Evolutionary conservation across 2,113 vertebrate species (phyloP).

Genomic region (Lepisosteus osseus): DNA sequence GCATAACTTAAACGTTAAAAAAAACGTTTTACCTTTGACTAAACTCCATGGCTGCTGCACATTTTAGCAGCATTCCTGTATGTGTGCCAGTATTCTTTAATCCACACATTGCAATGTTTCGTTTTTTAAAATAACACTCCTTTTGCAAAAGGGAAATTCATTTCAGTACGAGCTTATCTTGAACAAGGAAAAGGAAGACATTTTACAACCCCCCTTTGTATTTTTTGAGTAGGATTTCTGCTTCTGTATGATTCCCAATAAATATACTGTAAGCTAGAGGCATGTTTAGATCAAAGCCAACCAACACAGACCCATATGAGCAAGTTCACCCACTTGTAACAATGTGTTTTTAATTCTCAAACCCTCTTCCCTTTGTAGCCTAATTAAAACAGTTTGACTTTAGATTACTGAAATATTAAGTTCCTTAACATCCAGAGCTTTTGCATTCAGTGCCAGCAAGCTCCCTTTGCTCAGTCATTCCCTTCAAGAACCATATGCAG

Average conservation of each 20-base stretch:
- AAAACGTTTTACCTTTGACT: background rate
- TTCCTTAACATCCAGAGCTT: constrained; percentile 48
- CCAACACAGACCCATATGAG: constrained; percentile 51
- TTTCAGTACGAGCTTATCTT: constrained; percentile 44
- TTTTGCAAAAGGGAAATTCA: constrained; percentile 56
- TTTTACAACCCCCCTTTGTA: constrained; percentile 32
- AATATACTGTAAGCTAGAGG: constrained; percentile 42
- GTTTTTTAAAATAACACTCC: constrained; percentile 47
- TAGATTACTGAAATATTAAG: constrained; percentile 58
- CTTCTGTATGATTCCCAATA: constrained; percentile 44
- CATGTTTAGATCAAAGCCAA: constrained; percentile 38
- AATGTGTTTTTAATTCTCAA: constrained; percentile 54
- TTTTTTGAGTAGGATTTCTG: background rate
- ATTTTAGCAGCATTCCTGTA: constrained; percentile 6
- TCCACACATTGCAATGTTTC: constrained; percentile 39
- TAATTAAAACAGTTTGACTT: constrained; percentile 64
- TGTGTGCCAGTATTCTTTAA: constrained; percentile 28
- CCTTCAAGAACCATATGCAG: constrained; percentile 46
- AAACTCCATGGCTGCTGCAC: background rate
- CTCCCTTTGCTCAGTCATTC: constrained; percentile 11
- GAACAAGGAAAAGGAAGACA: constrained; percentile 35
- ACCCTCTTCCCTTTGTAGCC: constrained; percentile 43
- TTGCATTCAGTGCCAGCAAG: constrained; percentile 33
- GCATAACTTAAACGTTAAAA: background rate
- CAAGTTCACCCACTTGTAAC: constrained; percentile 45